Base-by-base conservation (phyloP, 1,140 invertebrate genomes). In the Theocolax elegans region DNA sequence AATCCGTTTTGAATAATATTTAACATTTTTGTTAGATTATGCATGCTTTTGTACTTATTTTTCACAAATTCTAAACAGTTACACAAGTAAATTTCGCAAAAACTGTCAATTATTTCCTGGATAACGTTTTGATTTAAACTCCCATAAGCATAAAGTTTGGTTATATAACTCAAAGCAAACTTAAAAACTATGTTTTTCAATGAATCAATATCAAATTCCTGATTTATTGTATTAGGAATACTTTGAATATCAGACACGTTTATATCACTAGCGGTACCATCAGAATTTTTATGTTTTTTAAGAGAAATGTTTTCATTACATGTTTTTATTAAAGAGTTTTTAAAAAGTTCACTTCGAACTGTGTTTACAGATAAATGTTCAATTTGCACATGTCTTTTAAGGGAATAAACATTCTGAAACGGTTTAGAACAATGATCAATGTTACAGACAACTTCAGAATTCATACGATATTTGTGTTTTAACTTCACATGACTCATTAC, bases 1-100 rank as follows among this genome's bases (percentile, higher is more conserved):
- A 76, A 54, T 48, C 62, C 17, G 25, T 53, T 21, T 65, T 53
- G 2, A 7, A 65, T 23, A 9, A 65, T 40, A 7, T 51, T 15
- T 31, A 65, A 38, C 29, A 53, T 53, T 48, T 63, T 49, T 1
- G 1, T 27, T 19, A 46, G 31, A 23, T 40, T n/a, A 3, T 3
- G 1, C 9, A 27, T 15, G 23, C 40, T 17, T 13, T 21, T 19
- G 25, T 12, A 59, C 13, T 38, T 38, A 19, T 21, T 23, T 42
- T 40, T 23, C 10, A 40, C 19, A 40, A 40, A 40, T 15, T 42
- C 19, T 3, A 40, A 9, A 23, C 29, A 40, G 2, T 23, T 59
- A 19, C 2, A 10, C 6, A 40, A 19, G 15, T 40, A 59, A 12
- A 2, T 3, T 12, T 19, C 3, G 9, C 2, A 8, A 3, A 59